These are phyloP conservation scores for Clavelina lepadiformis DNA, from an alignment of 23 tunicate species.

Conservation along the genomic window DNA sequence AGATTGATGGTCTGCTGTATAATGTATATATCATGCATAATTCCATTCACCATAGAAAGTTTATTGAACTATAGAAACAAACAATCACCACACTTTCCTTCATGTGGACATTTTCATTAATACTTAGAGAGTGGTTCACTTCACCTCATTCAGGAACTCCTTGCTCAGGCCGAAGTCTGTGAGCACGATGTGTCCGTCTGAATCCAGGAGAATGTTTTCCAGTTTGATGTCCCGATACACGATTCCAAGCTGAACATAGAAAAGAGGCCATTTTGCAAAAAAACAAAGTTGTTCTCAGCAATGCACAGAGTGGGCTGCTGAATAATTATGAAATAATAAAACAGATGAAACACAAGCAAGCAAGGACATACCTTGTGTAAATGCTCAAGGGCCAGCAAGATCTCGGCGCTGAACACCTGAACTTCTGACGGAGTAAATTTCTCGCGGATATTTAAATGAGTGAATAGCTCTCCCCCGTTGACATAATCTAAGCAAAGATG, in stretches of 20 bases:
- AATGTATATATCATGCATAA: background rate
- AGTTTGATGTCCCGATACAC: slow-evolving; percentile 87
- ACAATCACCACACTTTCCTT: background rate
- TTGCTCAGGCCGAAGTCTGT: slow-evolving; percentile 95
- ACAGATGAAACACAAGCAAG: background rate
- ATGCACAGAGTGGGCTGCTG: no score
- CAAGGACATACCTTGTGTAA: slow-evolving; percentile 63
- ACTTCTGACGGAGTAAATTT: slow-evolving; percentile 78
- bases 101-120: background rate
- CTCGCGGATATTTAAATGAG: slow-evolving; percentile 75
- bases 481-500: slow-evolving; percentile 69
- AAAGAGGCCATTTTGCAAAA: background rate
- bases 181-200: slow-evolving; percentile 84
- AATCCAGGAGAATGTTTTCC: slow-evolving; percentile 81
- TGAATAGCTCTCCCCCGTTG: slow-evolving; percentile 90
- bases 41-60: background rate
- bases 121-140: background rate
- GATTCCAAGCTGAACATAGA: slow-evolving; percentile 67
- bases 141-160: slow-evolving; percentile 70
- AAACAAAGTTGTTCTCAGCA: no score
- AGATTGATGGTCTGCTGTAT: no score
- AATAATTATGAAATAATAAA: background rate
- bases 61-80: background rate
- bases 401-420: slow-evolving; percentile 70
- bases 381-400: slow-evolving; percentile 81